These are phyloP conservation scores for Caligus rogercresseyi DNA, from an alignment of 1,140 invertebrate genomes.

Conservation along the genomic window DNA sequence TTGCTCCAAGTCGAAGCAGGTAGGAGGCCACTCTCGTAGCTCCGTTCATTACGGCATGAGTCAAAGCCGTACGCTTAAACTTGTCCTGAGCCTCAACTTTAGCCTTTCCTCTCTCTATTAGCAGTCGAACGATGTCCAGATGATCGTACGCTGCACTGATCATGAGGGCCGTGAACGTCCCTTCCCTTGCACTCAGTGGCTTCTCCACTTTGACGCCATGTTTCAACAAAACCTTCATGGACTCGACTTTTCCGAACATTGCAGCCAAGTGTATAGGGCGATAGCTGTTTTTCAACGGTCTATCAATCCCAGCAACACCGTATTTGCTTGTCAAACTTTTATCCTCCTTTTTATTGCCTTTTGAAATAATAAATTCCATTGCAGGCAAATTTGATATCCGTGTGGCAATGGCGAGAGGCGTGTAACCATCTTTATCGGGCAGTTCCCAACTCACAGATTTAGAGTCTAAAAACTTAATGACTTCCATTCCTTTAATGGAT, in stretches of 20 bases:
- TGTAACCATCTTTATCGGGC: slow-evolving; percentile 30
- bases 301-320: slow-evolving; percentile 23
- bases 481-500: slow-evolving; percentile 25
- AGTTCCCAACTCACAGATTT: slow-evolving; percentile 23
- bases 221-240: slow-evolving; percentile 31
- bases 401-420: slow-evolving; percentile 33
- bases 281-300: slow-evolving; percentile 31
- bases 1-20: slow-evolving; percentile 33
- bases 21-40: slow-evolving; percentile 34
- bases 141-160: slow-evolving; percentile 23
- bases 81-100: slow-evolving; percentile 29
- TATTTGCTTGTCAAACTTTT: slow-evolving; percentile 3
- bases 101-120: slow-evolving; percentile 22
- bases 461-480: slow-evolving; percentile 27
- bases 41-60: slow-evolving; percentile 37
- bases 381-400: neutral
- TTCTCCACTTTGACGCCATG: slow-evolving; percentile 25
- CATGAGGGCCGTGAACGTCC: slow-evolving; percentile 23
- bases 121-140: slow-evolving; percentile 23
- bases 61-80: slow-evolving; percentile 33
- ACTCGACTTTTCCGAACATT: slow-evolving; percentile 30
- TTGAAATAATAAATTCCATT: slow-evolving; percentile 9
- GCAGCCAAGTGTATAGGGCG: slow-evolving; percentile 35
- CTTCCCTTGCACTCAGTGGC: slow-evolving; percentile 29
- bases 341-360: neutral